Conservation (phyloP, 92 coral and sea anemone genomes). For the Metridium senile region DNA sequence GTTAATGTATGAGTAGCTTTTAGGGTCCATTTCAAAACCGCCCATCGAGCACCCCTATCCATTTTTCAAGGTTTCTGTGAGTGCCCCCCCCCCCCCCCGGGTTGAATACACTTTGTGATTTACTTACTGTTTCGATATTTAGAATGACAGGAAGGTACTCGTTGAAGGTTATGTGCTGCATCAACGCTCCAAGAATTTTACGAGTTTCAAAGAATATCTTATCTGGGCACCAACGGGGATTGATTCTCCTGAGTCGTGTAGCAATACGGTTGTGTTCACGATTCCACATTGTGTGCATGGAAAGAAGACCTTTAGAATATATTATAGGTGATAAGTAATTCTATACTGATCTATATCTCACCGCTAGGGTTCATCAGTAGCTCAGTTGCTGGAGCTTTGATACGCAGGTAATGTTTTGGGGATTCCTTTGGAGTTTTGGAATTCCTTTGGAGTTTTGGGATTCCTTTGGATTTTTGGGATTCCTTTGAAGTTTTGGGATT, state of each 20-base stretch:
- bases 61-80: background rate
- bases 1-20: no score
- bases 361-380: no score
- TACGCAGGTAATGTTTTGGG: background rate
- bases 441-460: no score
- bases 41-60: no score
- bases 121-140: constrained; percentile 9
- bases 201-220: constrained; percentile 21
- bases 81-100: background rate
- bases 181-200: constrained; percentile 25
- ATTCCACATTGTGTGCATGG: background rate
- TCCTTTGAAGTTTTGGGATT: no score
- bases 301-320: background rate
- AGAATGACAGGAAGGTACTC: constrained; percentile 26
- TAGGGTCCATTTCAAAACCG: no score
- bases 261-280: constrained; percentile 13
- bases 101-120: background rate
- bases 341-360: no score
- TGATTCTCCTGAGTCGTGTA: background rate
- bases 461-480: no score
- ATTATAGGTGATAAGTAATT: background rate
- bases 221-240: background rate
- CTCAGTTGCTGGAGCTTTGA: no score
- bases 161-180: constrained; percentile 34
- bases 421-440: background rate